These are phyloP conservation scores for Pelecanoides urinatrix DNA, from an alignment of 2,113 vertebrate genomes.

Conservation along the genomic window DNA sequence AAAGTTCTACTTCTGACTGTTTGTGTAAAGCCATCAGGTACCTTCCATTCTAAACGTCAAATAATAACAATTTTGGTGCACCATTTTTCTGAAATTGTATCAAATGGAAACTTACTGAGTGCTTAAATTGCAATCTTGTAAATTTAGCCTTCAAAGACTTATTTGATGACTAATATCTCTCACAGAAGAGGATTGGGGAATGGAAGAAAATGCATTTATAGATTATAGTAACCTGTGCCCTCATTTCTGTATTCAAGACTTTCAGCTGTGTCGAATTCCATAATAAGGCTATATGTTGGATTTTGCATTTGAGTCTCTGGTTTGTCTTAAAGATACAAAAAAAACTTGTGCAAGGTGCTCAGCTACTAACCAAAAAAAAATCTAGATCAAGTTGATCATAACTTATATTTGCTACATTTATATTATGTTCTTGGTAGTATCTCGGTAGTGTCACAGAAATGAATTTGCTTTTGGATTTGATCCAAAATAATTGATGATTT, in stretches of 20 bases:
- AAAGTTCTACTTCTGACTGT: background rate
- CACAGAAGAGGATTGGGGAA: background rate
- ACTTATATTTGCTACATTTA: background rate
- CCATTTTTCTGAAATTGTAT: background rate
- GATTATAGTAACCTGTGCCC: background rate
- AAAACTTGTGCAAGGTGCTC: background rate
- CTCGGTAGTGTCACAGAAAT: background rate
- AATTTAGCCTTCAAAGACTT: background rate
- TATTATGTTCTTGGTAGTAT: background rate
- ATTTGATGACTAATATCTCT: background rate
- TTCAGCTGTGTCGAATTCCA: background rate
- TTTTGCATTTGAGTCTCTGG: background rate
- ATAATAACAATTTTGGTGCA: background rate
- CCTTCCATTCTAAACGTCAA: background rate
- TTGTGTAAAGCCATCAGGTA: background rate
- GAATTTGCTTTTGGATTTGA: background rate
- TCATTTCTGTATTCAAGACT: background rate
- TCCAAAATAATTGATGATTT: background rate
- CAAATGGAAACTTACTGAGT: background rate
- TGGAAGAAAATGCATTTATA: background rate
- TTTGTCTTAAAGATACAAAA: background rate
- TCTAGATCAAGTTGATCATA: background rate
- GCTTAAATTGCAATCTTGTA: background rate
- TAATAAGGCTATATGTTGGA: background rate
- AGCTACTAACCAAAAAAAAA: background rate